phyloP scores from a whole-genome alignment of 2,113 vertebrate genomes.

The Mellivora capensis region DNA sequence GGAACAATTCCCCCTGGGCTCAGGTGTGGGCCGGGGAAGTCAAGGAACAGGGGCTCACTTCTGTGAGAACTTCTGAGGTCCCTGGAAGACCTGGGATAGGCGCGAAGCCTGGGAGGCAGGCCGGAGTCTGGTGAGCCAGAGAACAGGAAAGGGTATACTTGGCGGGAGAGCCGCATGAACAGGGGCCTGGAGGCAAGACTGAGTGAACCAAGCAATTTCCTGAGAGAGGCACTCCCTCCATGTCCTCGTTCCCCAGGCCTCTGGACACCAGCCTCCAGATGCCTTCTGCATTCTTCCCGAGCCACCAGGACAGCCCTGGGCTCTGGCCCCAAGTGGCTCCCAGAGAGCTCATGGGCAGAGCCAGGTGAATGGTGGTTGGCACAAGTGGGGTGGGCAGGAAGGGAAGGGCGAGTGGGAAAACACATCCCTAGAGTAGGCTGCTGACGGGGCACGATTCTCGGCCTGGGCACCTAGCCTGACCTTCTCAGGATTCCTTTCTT shows the following conservation, averaged over 20 bases:
- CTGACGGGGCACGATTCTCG: background rate
- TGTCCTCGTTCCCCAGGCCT: background rate
- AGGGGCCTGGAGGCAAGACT: background rate
- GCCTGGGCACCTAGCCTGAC: background rate
- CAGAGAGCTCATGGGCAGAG: background rate
- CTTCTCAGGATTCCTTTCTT: background rate
- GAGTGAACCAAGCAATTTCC: background rate
- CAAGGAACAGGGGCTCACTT: background rate
- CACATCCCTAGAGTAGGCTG: background rate
- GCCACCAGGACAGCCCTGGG: background rate
- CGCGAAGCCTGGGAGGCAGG: background rate
- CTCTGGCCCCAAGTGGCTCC: background rate
- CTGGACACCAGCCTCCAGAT: background rate
- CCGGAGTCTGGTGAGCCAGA: background rate
- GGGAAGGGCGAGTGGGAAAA: background rate
- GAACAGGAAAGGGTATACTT: background rate
- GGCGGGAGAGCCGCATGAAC: background rate
- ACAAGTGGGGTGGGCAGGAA: background rate
- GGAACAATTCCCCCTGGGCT: background rate
- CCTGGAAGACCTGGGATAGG: background rate
- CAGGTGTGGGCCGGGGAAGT: background rate
- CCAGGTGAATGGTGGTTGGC: background rate
- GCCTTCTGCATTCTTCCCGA: background rate
- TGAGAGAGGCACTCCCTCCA: background rate
- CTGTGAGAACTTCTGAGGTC: background rate